Evolutionary conservation across 1,140 invertebrate species (phyloP), one percentile per base, ranked within the genome.

Genomic region (Brachystomella parvula): DNA sequence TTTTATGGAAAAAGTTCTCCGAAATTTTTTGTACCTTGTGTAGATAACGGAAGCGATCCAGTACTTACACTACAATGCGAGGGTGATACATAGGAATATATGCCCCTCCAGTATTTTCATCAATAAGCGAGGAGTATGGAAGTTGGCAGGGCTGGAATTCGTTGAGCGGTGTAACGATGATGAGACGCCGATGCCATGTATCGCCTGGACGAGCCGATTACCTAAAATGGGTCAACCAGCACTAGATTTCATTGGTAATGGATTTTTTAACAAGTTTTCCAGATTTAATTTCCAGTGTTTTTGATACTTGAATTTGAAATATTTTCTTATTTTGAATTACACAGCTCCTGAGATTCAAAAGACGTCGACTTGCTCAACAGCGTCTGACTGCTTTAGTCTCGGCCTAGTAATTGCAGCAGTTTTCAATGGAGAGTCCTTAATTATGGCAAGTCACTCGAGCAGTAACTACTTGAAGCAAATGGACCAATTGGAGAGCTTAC

Each of bases 351-450:
- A 95, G 83, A 85, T 92, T 47, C 94, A 96, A 78, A 83, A 85
- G 15, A 85, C 84, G 61, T 91, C 90, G 60, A 82, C 84, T 24
- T 93, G 89, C 77, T 91, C 86, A 74, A 87, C 90, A 32, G 81
- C 89, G 17, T 93, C 90, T 72, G 95, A 98, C 77, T 96, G 97
- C 90, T 97, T 91, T 79, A 94, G 92, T 0, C 78, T 97, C 64
- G 95, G 95, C 21, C 87, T 97, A 84, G 86, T 94, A 3, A 88
- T 97, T 74, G 92, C 89, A 77, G 83, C 92, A 9, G 85, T 96
- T 66, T 96, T 92, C 81, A 96, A 96, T 79, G 94, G 94, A 19
- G 83, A 85, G 66, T 85, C 90, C 0, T 79, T 96, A 0, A 88
- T 98, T 56, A 88, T 92, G 76, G 88, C 92, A 0, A 90, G 90